Evolutionary conservation across 2,888 invertebrate species (phyloP).

Genomic region (Fragum sueziense): DNA sequence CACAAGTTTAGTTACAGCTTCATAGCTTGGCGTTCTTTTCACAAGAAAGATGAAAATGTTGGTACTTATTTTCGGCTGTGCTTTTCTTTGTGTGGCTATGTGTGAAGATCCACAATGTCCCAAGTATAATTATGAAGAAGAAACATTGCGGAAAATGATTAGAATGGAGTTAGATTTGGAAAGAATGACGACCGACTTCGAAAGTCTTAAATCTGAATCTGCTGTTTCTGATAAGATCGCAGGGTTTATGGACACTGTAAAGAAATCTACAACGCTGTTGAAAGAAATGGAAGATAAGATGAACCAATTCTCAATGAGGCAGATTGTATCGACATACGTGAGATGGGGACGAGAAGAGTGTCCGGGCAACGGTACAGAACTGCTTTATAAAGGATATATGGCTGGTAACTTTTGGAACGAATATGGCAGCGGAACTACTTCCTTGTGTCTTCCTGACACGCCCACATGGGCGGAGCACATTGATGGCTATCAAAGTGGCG

Average conservation of each 20-base stretch:
- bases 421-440: conserved; percentile 15
- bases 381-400: background rate
- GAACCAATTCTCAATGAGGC: background rate
- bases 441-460: conserved; percentile 23
- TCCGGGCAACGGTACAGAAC: background rate
- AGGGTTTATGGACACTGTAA: background rate
- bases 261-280: background rate
- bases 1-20: background rate
- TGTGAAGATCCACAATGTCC: background rate
- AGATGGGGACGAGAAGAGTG: conserved; percentile 1
- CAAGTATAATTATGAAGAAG: background rate
- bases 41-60: background rate
- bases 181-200: background rate
- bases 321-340: background rate
- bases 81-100: background rate
- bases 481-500: conserved; percentile 9
- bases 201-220: background rate
- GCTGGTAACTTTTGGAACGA: background rate
- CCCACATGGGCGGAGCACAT: conserved; percentile 26
- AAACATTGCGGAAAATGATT: background rate
- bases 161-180: too few species aligned
- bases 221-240: background rate
- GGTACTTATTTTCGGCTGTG: background rate
- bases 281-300: background rate
- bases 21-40: background rate